phyloP scores from a whole-genome alignment of 2,113 vertebrate species.

The Bos taurus region DNA sequence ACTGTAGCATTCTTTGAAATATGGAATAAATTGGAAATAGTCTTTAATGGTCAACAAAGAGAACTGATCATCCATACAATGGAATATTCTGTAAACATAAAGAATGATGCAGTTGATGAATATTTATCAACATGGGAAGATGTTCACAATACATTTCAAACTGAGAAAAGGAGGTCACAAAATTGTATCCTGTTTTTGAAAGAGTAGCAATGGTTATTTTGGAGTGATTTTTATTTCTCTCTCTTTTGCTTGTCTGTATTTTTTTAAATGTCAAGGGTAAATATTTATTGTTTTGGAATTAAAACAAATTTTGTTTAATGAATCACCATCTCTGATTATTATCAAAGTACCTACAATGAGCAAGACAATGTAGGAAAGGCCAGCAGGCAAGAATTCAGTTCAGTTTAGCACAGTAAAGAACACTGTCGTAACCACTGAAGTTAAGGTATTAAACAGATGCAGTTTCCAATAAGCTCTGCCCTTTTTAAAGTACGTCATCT shows the following conservation, averaged over 20 bases:
- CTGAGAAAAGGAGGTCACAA: conserved; percentile 6
- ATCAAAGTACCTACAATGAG: background rate
- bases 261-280: background rate
- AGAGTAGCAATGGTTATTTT: conserved; percentile 19
- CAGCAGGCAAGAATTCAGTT: background rate
- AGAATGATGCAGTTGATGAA: background rate
- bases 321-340: background rate
- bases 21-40: background rate
- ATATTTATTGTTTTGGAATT: conserved; percentile 29
- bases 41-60: conserved; percentile 10
- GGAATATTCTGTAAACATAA: conserved; percentile 43
- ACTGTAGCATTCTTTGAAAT: background rate
- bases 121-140: conserved; percentile 36
- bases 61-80: background rate
- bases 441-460: background rate
- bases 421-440: background rate
- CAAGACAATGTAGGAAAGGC: background rate
- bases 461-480: background rate
- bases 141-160: conserved; percentile 44
- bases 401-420: background rate
- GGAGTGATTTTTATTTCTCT: background rate
- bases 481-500: background rate
- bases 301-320: conserved; percentile 12
- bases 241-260: conserved; percentile 16
- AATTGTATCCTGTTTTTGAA: conserved; percentile 21